Evolutionary conservation across 1,140 invertebrate genomes (phyloP), one percentile per base, ranked within the genome.

Genomic region (Epicauta chinensis): DNA sequence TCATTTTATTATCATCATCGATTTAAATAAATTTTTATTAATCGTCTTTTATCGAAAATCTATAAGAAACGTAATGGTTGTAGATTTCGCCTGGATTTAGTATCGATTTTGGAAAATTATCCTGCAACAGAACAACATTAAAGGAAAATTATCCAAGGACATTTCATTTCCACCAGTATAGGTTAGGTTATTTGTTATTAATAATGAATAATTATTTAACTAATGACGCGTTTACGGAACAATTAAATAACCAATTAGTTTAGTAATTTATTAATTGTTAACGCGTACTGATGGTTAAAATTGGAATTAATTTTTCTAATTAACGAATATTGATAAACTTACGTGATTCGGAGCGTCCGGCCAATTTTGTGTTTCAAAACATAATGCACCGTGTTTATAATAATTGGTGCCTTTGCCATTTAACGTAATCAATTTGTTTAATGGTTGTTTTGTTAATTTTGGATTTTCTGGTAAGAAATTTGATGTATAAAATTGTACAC

Each of bases 301-400:
- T n/a, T n/a, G n/a, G n/a, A n/a, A n/a, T n/a, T n/a, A n/a, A n/a
- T n/a, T n/a, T n/a, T n/a, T n/a, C n/a, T n/a, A n/a, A n/a, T n/a
- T n/a, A n/a, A n/a, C n/a, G n/a, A n/a, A 9, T 23, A 7, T 35
- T 34, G 6, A 13, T 16, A n/a, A 42, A 49, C 60, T 54, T 52
- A 64, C 62, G 69, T 93, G 79, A 75, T 97, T 91, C 1, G 94
- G 72, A 9, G 92, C 87, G 73, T 97, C 87, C 0, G 93, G 93
- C 75, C 85, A 97, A 62, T 88, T 89, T 71, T 97, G 93, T 0
- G 93, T 91, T 71, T 97, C 92, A 30, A 97, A 73, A 65, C 89
- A 94, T 55, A 97, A 85, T 1, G 83, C 89, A 1, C 82, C 85
- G 58, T 94, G 90, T 56, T 82, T 82, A 10, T 77, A 76, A 65